Evolutionary conservation across 1,140 invertebrate genomes (phyloP), one percentile per base, ranked within the genome.

Genomic region (Drosophila aff.): DNA sequence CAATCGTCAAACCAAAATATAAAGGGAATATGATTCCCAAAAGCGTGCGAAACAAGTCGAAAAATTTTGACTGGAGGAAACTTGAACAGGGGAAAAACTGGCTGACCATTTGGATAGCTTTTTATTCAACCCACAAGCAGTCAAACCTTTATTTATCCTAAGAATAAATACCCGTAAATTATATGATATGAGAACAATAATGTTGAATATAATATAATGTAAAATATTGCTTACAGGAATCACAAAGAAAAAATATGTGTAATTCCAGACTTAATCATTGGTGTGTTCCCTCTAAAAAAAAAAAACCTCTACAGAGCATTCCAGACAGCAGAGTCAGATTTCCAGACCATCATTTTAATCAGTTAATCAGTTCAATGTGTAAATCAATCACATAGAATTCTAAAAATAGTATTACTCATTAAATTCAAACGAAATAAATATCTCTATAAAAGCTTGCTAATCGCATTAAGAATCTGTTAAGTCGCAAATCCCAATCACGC

Each of bases 21-120:
- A 41, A 41, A 63, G 62, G 21, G 36, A 57, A 75, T 66, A 57
- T 26, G 66, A 36, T 63, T 66, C 16, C 58, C 40, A 81, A 83
- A 81, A 72, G 53, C 64, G 63, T 74, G 82, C 74, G 47, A 79
- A 36, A 13, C 11, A 36, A 36, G 33, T 33, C 28, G 8, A 36
- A 13, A 11, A 36, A 4, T 11, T 67, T 65, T 26, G 43, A 23
- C 15, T 31, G n/a, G 28, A 50, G 26, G 23, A 18, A 50, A 11
- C 8, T 15, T 53, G 1, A n/a, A 28, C 3, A 28, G 15, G 16
- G 16, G 0, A 33, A 53, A 21, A 53, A 11, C 16, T 5, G 4
- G 16, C 21, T 47, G 7, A 26, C 7, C 21, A 8, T 47, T 16
- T 16, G 15, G 4, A 49, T 47, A 9, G 6, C 2, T 46, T 23